phyloP scores from a whole-genome alignment of 2,113 vertebrate species.

The Pterocles burchelli region DNA sequence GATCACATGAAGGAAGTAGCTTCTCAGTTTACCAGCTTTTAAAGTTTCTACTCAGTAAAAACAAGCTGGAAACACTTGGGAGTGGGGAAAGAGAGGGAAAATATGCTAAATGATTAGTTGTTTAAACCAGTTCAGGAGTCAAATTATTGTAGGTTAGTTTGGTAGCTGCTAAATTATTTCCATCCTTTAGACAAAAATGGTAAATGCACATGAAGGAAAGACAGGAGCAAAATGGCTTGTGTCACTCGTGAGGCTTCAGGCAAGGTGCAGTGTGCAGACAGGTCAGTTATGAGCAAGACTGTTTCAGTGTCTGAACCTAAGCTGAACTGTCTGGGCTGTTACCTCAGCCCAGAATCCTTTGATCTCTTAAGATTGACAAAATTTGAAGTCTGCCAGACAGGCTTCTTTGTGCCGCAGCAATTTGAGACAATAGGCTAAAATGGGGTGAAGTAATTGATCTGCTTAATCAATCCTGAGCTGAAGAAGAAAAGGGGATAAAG shows the following conservation, averaged over 20 bases:
- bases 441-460: neutral
- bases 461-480: neutral
- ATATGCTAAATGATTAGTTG: neutral
- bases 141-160: neutral
- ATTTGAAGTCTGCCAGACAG: neutral
- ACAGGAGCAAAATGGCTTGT: neutral
- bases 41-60: neutral
- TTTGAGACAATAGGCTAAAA: neutral
- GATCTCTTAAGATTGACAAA: neutral
- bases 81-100: neutral
- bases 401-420: neutral
- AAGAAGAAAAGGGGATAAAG: neutral
- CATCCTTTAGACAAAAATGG: neutral
- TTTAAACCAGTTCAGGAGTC: neutral
- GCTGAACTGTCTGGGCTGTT: neutral
- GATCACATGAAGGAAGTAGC: neutral
- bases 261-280: neutral
- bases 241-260: neutral
- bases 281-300: neutral
- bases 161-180: neutral
- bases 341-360: neutral
- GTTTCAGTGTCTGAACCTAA: neutral
- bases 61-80: neutral
- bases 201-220: accelerated
- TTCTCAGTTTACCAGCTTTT: neutral